Evolutionary conservation across 2,113 vertebrate species (phyloP), one percentile per base, ranked within the genome.

Genomic region (Cathartes aura): DNA sequence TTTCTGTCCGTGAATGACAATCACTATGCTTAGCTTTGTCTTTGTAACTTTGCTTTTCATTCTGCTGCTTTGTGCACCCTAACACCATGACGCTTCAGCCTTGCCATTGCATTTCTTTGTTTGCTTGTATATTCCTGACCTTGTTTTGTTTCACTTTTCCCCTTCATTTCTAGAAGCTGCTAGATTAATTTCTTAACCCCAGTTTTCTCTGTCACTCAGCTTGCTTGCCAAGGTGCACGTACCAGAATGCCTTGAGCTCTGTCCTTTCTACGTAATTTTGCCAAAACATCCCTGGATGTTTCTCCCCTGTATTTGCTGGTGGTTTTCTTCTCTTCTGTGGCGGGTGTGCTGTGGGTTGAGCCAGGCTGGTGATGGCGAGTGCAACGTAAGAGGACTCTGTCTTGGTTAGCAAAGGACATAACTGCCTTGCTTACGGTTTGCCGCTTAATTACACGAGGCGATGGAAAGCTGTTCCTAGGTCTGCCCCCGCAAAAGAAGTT

Each of bases 401-500:
- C n/a, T 52, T 73, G 47, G 23, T 72, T 91, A 91, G 78, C 36
- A 40, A 11, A 67, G 16, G 27, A n/a, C 14, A 0, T 43, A 74
- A 43, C 79, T 70, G 43, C 74, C 30, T 56, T 30, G 32, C 58
- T 64, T 52, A 26, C 0, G 2, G 36, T 82, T 97, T 72, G 71
- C 34, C 0, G 1, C 48, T 59, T 21, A n/a, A 45, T 66, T 23
- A 23, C 1, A 1, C 3, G 10, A 79, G 43, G 30, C 1, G 2
- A 8, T 47, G 20, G 24, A 71, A 80, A 70, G 29, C 50, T 78
- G 20, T 79, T 86, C 75, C 52, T 48, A 14, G 7, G 5, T 75
- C 73, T 91, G 40, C 24, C 36, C 23, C 22, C 67, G 72, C 40
- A 59, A 47, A 76, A 87, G 47, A 63, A 45, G 30, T 80, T 79